Conservation (phyloP, 2,888 invertebrate species). For the Leuctra nigra region DNA sequence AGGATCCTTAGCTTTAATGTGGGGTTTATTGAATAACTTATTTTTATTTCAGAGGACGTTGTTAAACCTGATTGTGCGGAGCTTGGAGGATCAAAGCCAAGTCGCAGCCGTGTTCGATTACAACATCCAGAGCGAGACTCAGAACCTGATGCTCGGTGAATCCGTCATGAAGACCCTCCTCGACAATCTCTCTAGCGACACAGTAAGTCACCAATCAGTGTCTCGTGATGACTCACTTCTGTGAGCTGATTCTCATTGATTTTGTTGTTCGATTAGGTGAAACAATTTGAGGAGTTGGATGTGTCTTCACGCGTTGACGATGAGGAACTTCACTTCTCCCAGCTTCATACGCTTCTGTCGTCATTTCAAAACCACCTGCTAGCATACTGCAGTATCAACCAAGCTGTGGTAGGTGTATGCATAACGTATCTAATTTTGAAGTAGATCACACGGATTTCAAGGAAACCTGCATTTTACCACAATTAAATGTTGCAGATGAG, state of each 20-base stretch:
- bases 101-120: conserved; percentile 50
- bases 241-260: conserved; percentile 7
- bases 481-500: no score
- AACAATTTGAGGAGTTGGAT: conserved; percentile 37
- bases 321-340: conserved; percentile 35
- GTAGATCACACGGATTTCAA: no score
- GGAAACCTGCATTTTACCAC: no score
- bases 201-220: conserved; percentile 39
- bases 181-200: conserved; percentile 46
- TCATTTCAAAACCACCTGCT: conserved; percentile 54
- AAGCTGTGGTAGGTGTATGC: no score
- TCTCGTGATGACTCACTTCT: conserved; percentile 8
- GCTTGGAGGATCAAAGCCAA: conserved; percentile 53
- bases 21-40: no score
- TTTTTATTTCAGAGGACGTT: conserved; percentile 45
- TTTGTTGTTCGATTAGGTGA: conserved; percentile 34
- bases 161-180: conserved; percentile 50
- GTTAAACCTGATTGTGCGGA: conserved; percentile 51
- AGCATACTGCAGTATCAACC: conserved; percentile 42
- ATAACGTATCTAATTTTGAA: no score
- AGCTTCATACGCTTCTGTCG: conserved; percentile 47
- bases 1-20: no score
- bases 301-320: conserved; percentile 26
- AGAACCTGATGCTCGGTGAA: conserved; percentile 39
- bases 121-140: conserved; percentile 32